Evolutionary conservation across 2,113 vertebrate species (phyloP).

Genomic region (Crotophaga sulcirostris): DNA sequence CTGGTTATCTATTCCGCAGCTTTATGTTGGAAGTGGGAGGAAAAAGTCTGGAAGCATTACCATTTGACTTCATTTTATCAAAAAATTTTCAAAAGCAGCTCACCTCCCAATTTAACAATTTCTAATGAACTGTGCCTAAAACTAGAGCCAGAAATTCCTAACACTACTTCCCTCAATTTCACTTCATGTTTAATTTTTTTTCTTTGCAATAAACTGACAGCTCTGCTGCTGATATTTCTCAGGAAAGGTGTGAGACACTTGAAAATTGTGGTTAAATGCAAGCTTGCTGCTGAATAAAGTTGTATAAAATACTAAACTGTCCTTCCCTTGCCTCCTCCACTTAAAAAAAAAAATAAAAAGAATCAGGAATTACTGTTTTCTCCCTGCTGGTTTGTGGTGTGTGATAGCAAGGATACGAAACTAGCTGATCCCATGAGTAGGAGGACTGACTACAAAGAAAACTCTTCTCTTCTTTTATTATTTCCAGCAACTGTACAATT

Average conservation of each 20-base stretch:
- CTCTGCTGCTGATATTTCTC: neutral
- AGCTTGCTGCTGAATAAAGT: neutral
- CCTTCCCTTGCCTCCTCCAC: neutral
- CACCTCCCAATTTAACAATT: neutral
- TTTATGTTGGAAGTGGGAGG: neutral
- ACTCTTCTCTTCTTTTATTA: slow-evolving; percentile 7
- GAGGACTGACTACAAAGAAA: slow-evolving; percentile 38
- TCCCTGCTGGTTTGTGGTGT: neutral
- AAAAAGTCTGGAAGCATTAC: neutral
- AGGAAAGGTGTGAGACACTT: neutral
- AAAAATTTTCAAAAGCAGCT: neutral
- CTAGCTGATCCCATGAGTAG: slow-evolving; percentile 19
- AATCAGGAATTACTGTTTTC: slow-evolving; percentile 10
- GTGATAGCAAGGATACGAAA: neutral
- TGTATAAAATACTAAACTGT: neutral
- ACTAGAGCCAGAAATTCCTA: neutral
- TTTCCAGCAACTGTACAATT: slow-evolving; percentile 71
- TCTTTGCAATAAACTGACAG: neutral
- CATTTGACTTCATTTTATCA: neutral
- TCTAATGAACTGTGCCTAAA: neutral
- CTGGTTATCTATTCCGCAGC: neutral
- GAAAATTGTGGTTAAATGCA: neutral
- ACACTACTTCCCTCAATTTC: neutral
- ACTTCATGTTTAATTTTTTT: neutral
- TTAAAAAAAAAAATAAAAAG: neutral